Percentiles rank a stretch among this genome's conserved stretches.
These are phyloP conservation scores for Prenolepis imparis DNA, from an alignment of 2,888 invertebrate species.

Conservation along the genomic window DNA sequence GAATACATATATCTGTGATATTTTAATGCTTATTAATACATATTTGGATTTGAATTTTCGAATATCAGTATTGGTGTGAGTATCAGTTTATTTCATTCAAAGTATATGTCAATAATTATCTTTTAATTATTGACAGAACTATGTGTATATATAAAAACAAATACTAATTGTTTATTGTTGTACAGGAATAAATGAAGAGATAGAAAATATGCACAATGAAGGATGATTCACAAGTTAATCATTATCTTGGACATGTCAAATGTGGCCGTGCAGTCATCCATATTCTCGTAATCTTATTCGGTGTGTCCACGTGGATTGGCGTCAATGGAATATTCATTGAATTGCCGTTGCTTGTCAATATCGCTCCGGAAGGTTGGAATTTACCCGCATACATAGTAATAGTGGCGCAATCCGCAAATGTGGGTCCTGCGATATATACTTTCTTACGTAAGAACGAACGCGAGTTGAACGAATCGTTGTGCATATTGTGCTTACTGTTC, in stretches of 20 bases:
- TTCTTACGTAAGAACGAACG: slow-evolving; percentile 85
- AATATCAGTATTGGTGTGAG: slow-evolving; percentile 31
- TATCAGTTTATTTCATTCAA: neutral
- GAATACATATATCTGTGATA: slow-evolving; percentile 31
- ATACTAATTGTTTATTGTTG: neutral
- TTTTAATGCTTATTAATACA: slow-evolving; percentile 18
- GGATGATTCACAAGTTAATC: neutral
- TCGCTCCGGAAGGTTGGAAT: slow-evolving; percentile 94
- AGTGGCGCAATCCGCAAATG: slow-evolving; percentile 92
- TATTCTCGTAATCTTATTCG: slow-evolving; percentile 91
- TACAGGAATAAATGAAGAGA: neutral
- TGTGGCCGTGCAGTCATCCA: slow-evolving; percentile 87
- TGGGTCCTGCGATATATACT: neutral
- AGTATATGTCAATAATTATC: neutral
- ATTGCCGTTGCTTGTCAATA: slow-evolving; percentile 92
- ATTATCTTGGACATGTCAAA: neutral
- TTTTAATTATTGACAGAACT: neutral
- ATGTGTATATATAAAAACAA: neutral
- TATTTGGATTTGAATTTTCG: slow-evolving; percentile 10
- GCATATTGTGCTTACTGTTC: slow-evolving; percentile 87
- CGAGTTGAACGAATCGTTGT: slow-evolving; percentile 86
- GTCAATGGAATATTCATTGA: slow-evolving; percentile 95
- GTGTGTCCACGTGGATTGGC: slow-evolving; percentile 94
- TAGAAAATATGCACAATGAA: slow-evolving; percentile 2
- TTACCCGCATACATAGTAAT: slow-evolving; percentile 93